phyloP scores from a whole-genome alignment of 2,888 invertebrate genomes.

The Pterostichus madidus region DNA sequence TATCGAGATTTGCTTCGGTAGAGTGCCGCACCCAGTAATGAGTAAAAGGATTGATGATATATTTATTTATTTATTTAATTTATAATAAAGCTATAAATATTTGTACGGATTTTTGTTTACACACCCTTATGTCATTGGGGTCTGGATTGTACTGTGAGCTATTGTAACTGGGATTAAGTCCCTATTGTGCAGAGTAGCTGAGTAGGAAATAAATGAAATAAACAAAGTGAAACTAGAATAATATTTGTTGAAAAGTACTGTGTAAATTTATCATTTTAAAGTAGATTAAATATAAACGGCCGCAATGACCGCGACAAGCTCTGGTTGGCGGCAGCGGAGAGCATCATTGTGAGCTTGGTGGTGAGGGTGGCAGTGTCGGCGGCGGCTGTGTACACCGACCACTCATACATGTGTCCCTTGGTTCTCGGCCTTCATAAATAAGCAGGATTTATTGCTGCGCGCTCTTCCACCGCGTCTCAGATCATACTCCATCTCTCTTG shows the following conservation, averaged over 20 bases:
- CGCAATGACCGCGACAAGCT: constrained; percentile 12
- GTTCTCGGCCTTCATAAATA: constrained; percentile 76
- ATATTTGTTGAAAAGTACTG: background rate
- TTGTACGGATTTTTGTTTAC: too few relatives aligned
- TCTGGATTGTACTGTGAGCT: too few relatives aligned
- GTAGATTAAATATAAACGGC: constrained; percentile 33
- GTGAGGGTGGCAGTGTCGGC: background rate
- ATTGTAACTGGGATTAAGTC: too few relatives aligned
- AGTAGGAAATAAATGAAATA: too few relatives aligned
- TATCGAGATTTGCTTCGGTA: too few relatives aligned
- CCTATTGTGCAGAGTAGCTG: too few relatives aligned
- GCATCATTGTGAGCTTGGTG: constrained; percentile 68
- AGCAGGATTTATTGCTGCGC: constrained; percentile 76
- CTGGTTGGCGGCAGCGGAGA: constrained; percentile 61
- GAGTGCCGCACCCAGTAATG: too few relatives aligned
- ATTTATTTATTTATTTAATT: too few relatives aligned
- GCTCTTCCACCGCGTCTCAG: constrained; percentile 68
- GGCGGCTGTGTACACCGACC: constrained; percentile 70
- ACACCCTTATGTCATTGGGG: too few relatives aligned
- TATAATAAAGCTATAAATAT: too few relatives aligned
- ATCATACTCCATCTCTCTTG: constrained; percentile 46
- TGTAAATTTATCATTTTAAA: constrained; percentile 26
- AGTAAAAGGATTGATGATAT: too few relatives aligned
- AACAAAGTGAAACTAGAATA: background rate
- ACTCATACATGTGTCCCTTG: constrained; percentile 73